These are phyloP conservation scores for Drosophila recens DNA, from an alignment of 2,888 invertebrate species.

Conservation along the genomic window DNA sequence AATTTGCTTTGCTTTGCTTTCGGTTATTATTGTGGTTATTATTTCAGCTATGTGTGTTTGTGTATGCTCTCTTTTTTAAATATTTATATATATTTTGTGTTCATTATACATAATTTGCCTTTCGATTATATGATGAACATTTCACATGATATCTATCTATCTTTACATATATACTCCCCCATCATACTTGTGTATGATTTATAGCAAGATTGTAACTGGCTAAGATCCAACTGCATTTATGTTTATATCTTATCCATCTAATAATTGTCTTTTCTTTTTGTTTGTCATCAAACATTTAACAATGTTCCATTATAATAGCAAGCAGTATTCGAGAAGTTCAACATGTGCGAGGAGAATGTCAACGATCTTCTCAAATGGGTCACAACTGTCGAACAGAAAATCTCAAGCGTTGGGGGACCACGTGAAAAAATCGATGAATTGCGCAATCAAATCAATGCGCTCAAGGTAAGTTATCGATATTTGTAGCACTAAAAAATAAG, in stretches of 20 bases:
- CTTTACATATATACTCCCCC: constrained; percentile 17
- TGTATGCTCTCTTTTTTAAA: constrained; percentile 73
- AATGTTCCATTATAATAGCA: constrained; percentile 87
- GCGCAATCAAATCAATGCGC: constrained; percentile 94
- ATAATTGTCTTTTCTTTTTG: constrained; percentile 32
- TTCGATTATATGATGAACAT: constrained; percentile 50
- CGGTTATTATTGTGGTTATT: constrained; percentile 43
- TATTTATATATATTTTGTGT: constrained; percentile 78
- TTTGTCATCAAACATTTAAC: constrained; percentile 25
- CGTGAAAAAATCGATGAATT: constrained; percentile 94
- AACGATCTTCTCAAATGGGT: constrained; percentile 95
- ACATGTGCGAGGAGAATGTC: constrained; percentile 94
- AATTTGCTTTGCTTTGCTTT: constrained; percentile 83
- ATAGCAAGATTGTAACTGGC: constrained; percentile 28
- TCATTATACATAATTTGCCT: constrained; percentile 52
- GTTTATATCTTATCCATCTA: constrained; percentile 30
- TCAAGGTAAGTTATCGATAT: constrained; percentile 88
- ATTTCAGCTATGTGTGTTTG: constrained; percentile 84
- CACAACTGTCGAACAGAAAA: constrained; percentile 91
- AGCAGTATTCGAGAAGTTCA: constrained; percentile 97
- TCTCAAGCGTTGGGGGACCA: constrained; percentile 94
- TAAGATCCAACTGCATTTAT: constrained; percentile 13
- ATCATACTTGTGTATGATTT: constrained; percentile 39
- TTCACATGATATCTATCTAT: constrained; percentile 27
- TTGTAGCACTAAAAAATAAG: too few relatives aligned